These are phyloP conservation scores for Cynoglossus semilaevis DNA, from an alignment of 2,113 vertebrate genomes.

Conservation along the genomic window DNA sequence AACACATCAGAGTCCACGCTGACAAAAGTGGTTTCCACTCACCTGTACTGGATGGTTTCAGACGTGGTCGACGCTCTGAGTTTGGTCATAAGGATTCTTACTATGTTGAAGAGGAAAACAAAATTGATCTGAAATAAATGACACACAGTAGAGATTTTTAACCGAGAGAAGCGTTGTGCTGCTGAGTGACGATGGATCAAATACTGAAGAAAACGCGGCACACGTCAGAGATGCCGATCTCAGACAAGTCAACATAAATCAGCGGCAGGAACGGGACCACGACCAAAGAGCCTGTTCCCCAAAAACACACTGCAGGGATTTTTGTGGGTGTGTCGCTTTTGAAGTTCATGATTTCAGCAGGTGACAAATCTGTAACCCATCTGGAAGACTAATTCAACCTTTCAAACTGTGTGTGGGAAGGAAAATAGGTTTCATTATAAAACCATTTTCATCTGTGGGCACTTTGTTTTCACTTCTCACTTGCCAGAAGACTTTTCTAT, in stretches of 20 bases:
- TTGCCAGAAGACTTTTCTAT: background rate
- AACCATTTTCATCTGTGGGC: slow-evolving; percentile 3
- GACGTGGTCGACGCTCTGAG: slow-evolving; percentile 94
- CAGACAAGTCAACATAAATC: background rate
- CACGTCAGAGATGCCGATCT: slow-evolving; percentile 12
- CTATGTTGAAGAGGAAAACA: slow-evolving; percentile 98
- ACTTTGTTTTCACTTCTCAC: background rate
- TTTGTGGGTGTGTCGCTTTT: background rate
- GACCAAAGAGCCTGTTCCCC: background rate
- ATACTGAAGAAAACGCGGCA: slow-evolving; percentile 3
- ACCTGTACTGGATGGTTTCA: slow-evolving; percentile 98
- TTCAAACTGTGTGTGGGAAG: background rate
- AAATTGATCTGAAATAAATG: slow-evolving; percentile 87
- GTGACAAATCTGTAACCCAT: slow-evolving; percentile 1
- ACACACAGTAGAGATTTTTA: background rate
- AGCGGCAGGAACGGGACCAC: background rate
- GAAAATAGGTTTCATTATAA: slow-evolving; percentile 13
- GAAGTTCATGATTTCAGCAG: background rate
- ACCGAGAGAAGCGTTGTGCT: slow-evolving; percentile 2
- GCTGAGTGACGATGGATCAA: slow-evolving; percentile 1
- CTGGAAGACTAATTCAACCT: slow-evolving; percentile 10
- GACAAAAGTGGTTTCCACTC: slow-evolving; percentile 11
- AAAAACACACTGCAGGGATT: slow-evolving; percentile 12
- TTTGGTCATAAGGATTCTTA: slow-evolving; percentile 97
- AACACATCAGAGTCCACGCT: no score